Base-by-base conservation (phyloP, 1,140 invertebrate species). In the Lasaia peninsularis region DNA sequence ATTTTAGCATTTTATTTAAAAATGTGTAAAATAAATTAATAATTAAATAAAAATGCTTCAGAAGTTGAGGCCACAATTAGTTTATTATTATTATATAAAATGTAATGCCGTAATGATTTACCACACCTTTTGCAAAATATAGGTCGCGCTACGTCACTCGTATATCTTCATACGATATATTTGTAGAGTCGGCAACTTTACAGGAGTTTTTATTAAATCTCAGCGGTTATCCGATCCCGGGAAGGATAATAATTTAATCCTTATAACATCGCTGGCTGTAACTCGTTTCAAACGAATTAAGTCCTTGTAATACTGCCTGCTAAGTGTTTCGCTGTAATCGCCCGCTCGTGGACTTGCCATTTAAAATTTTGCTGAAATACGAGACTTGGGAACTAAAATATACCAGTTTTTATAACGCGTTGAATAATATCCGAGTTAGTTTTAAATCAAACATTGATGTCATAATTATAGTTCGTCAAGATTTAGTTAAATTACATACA, bases 231-330 rank as follows among this genome's bases (percentile, higher is more conserved):
- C 11, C 18, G 18, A 44, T 44, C 37, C 37, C 16, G 7, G 16
- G 16, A 18, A 18, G 11, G 37, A 44, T 44, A 44, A 44, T 44
- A 44, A 18, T 44, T 44, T 44, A 44, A 44, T 44, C 37, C 16
- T 14, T 44, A 44, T 44, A 44, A 44, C 37, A 44, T 44, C 37
- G 37, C 37, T 18, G 14, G 14, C 37, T 40, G 35, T 18, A 44
- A 16, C 37, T 44, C 37, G 37, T 44, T 44, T 44, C 18, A 44
- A 44, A 44, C 37, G 37, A 44, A 18, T 44, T 44, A 44, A 16
- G 14, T 44, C 18, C 37, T 44, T 44, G 37, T 44, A 44, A 44
- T 44, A 44, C 37, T 18, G 37, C 7, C 14, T 14, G 37, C 16
- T 44, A 44, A 44, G 37, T 44, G 37, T 20, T 44, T 18, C 16